phyloP scores from a whole-genome alignment of 92 coral and sea anemone genomes.

The Heteractis magnifica region DNA sequence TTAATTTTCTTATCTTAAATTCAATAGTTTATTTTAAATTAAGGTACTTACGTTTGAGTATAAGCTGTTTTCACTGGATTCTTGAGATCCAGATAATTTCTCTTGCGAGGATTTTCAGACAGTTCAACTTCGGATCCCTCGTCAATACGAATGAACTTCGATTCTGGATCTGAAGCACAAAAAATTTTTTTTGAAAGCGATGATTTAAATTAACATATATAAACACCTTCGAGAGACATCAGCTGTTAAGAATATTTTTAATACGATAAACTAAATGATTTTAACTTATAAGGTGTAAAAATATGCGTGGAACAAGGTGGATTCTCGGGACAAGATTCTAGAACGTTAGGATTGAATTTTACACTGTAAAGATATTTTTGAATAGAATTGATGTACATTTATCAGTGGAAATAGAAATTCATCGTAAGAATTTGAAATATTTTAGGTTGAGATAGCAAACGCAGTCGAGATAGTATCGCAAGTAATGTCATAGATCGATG shows the following conservation, averaged over 20 bases:
- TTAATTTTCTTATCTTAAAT: neutral
- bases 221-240: neutral
- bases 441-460: neutral
- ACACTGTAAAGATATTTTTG: neutral
- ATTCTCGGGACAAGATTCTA: neutral
- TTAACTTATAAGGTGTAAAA: neutral
- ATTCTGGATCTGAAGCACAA: constrained; percentile 21
- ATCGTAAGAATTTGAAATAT: constrained; percentile 23
- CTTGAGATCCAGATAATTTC: constrained; percentile 60
- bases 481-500: neutral
- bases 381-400: neutral
- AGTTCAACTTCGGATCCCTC: constrained; percentile 67
- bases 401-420: neutral
- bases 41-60: constrained; percentile 78
- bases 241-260: neutral
- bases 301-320: neutral
- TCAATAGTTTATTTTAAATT: neutral
- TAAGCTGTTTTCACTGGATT: constrained; percentile 80
- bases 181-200: neutral
- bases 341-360: neutral
- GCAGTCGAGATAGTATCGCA: constrained; percentile 6
- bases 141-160: constrained; percentile 34
- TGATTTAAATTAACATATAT: neutral
- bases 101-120: constrained; percentile 75
- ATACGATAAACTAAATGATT: neutral